Conservation (phyloP, 1,140 invertebrate species). For the Mamestra configurata region DNA sequence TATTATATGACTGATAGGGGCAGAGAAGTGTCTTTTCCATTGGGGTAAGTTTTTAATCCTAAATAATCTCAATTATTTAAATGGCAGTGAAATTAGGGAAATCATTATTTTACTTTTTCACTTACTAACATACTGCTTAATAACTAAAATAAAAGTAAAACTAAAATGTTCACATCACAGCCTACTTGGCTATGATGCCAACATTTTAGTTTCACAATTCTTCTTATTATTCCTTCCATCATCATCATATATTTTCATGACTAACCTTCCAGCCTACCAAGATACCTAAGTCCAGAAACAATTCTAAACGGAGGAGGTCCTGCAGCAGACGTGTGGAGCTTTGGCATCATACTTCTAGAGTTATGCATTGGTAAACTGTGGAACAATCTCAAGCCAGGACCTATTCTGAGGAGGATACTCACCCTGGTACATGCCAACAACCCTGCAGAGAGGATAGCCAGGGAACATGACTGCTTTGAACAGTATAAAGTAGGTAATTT, state of each 20-base stretch:
- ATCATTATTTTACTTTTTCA: too few relatives aligned
- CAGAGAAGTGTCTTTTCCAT: conserved; percentile 96
- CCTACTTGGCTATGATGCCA: too few relatives aligned
- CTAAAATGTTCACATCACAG: too few relatives aligned
- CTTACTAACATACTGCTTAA: too few relatives aligned
- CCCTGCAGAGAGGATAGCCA: conserved; percentile 92
- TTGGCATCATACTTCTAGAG: conserved; percentile 96
- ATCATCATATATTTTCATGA: too few relatives aligned
- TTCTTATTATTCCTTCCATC: too few relatives aligned
- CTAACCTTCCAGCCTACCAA: conserved; percentile 89
- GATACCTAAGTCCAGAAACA: conserved; percentile 96
- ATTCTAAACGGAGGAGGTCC: conserved; percentile 90
- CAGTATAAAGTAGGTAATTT: conserved; percentile 88
- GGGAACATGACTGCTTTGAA: conserved; percentile 92
- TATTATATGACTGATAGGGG: conserved; percentile 97
- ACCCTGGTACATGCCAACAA: conserved; percentile 90
- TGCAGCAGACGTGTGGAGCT: conserved; percentile 96
- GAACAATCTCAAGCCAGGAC: conserved; percentile 91
- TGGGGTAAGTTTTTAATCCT: conserved; percentile 90
- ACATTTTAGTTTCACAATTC: too few relatives aligned
- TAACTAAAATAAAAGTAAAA: too few relatives aligned
- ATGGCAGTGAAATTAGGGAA: too few relatives aligned
- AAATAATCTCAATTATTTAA: too few relatives aligned
- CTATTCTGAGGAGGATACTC: conserved; percentile 92
- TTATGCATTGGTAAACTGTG: conserved; percentile 91